These are phyloP conservation scores for Bhutanitis thaidina DNA, from an alignment of 2,888 invertebrate genomes.

Conservation along the genomic window DNA sequence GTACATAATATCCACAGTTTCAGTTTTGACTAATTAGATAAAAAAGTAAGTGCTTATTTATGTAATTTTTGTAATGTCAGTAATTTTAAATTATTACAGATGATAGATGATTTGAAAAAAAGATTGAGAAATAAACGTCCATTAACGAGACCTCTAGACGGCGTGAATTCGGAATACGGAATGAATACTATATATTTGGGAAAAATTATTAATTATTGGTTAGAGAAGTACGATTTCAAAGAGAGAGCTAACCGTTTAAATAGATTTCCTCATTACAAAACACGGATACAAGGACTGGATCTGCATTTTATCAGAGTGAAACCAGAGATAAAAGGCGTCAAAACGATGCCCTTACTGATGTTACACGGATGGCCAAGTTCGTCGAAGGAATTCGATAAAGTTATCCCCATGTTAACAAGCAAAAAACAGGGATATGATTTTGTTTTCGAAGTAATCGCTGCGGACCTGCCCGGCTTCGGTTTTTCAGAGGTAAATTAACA, in stretches of 20 bases:
- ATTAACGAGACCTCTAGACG: conserved; percentile 82
- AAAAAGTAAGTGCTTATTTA: no score
- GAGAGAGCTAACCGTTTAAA: conserved; percentile 84
- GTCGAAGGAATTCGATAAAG: conserved; percentile 87
- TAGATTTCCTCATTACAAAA: conserved; percentile 86
- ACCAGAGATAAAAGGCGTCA: conserved; percentile 54
- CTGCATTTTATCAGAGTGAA: conserved; percentile 88
- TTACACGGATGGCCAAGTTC: conserved; percentile 95
- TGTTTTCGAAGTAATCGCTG: conserved; percentile 84
- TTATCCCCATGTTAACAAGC: conserved; percentile 83
- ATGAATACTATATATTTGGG: conserved; percentile 86
- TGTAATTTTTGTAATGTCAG: no score
- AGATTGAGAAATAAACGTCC: conserved; percentile 77
- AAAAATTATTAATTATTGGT: conserved; percentile 88
- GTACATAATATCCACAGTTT: no score
- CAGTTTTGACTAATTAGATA: no score
- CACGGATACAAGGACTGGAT: conserved; percentile 85
- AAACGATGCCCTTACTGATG: conserved; percentile 83
- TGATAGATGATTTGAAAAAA: conserved; percentile 79
- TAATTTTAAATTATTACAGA: conserved; percentile 36
- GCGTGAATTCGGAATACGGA: conserved; percentile 89
- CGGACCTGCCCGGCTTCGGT: conserved; percentile 85
- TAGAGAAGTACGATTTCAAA: conserved; percentile 82
- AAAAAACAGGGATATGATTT: conserved; percentile 77
- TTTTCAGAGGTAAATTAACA: conserved; percentile 80